phyloP scores from a whole-genome alignment of 1,140 invertebrate species.

The Anastrepha ludens region DNA sequence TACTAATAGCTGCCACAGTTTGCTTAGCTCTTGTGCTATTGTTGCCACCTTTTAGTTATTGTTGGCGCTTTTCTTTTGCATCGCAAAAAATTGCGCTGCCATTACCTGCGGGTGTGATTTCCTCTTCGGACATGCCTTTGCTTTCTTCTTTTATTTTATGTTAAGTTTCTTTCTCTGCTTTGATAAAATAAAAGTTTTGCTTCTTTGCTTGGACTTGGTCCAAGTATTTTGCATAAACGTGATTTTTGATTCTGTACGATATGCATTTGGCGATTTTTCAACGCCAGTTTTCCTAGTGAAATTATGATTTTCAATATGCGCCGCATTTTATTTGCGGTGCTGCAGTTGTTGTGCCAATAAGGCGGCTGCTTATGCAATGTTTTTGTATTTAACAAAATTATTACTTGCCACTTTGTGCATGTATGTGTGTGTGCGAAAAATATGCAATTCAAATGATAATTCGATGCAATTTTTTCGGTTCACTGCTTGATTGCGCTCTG shows the following conservation, averaged over 20 bases:
- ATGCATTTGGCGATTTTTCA: conserved; percentile 44
- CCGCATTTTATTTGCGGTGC: background rate
- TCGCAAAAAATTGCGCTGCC: background rate
- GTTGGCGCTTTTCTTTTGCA: conserved; percentile 8
- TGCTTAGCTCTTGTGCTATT: background rate
- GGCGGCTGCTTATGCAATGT: background rate
- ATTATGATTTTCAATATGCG: conserved; percentile 33
- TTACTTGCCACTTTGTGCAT: background rate
- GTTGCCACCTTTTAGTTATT: background rate
- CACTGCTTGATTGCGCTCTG: background rate
- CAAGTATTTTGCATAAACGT: conserved; percentile 56
- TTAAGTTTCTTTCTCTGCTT: background rate
- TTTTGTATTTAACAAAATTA: background rate
- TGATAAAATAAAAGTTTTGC: conserved; percentile 2
- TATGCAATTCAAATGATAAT: conserved; percentile 40
- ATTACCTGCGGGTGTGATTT: background rate
- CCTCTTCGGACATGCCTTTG: background rate
- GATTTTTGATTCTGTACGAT: conserved; percentile 52
- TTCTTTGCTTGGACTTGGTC: conserved; percentile 19
- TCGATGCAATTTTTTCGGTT: background rate
- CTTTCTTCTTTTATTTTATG: background rate
- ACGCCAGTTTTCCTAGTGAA: conserved; percentile 31
- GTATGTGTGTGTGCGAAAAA: background rate
- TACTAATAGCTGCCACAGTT: background rate
- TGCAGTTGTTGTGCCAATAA: background rate